A percentile compares a stretch with the other conserved stretches of the same genome.
These are phyloP conservation scores for Drosophila emarginata DNA, from an alignment of 2,888 invertebrate species.

Conservation along the genomic window DNA sequence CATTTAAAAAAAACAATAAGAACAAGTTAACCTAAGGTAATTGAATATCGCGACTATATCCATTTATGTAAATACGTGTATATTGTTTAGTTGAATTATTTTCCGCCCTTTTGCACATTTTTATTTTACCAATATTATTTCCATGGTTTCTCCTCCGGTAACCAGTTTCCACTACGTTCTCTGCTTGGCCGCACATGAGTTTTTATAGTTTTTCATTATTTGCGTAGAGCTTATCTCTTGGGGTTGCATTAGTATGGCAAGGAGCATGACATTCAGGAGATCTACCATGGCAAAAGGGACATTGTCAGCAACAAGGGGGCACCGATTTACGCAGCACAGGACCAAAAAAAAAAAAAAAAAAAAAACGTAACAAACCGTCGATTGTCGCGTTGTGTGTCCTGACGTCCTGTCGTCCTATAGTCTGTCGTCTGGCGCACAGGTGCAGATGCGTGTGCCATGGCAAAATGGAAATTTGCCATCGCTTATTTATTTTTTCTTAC, in stretches of 20 bases:
- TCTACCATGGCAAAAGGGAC: background rate
- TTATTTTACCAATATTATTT: constrained; percentile 68
- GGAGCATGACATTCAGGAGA: constrained; percentile 3
- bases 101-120: constrained; percentile 76
- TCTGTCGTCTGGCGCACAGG: constrained; percentile 58
- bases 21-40: constrained; percentile 53
- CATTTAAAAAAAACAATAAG: background rate
- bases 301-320: constrained; percentile 17
- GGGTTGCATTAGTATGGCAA: constrained; percentile 53
- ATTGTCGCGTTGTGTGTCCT: constrained; percentile 47
- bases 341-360: constrained; percentile 42
- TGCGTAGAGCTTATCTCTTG: constrained; percentile 71
- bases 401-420: background rate
- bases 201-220: constrained; percentile 78
- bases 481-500: constrained; percentile 66
- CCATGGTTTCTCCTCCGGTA: constrained; percentile 19
- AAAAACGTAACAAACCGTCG: constrained; percentile 45
- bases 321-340: constrained; percentile 51
- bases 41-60: constrained; percentile 68
- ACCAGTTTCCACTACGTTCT: constrained; percentile 27
- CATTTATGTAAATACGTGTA: constrained; percentile 77
- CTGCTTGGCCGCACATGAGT: constrained; percentile 56
- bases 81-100: constrained; percentile 78
- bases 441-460: constrained; percentile 30
- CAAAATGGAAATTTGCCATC: constrained; percentile 74